phyloP scores from a whole-genome alignment of 2,113 vertebrate genomes.

The Zapus hudsonius region DNA sequence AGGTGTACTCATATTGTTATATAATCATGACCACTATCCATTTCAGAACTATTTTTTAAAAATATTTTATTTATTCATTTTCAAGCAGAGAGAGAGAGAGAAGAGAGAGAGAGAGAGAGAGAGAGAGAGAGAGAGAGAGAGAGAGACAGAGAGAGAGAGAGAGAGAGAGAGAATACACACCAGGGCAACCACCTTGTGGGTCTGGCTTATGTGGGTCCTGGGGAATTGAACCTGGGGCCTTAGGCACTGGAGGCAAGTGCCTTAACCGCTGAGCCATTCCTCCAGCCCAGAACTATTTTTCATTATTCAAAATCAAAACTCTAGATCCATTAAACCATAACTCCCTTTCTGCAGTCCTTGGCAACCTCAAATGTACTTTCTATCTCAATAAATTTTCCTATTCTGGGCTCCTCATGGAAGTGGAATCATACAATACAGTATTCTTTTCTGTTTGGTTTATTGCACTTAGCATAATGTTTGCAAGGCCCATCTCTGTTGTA shows the following conservation, averaged over 20 bases:
- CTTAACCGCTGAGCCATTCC: too few species aligned
- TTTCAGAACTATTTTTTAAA: background rate
- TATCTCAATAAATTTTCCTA: background rate
- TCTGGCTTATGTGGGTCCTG: too few species aligned
- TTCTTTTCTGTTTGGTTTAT: background rate
- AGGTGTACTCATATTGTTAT: background rate
- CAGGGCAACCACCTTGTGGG: too few species aligned
- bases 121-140: too few species aligned
- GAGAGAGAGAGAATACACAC: too few species aligned
- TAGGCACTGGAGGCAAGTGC: too few species aligned
- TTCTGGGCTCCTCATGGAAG: background rate
- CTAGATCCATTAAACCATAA: background rate
- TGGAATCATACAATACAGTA: background rate
- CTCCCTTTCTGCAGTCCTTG: background rate
- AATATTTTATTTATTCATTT: too few species aligned
- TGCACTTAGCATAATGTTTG: background rate
- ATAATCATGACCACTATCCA: background rate
- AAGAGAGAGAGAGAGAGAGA: too few species aligned
- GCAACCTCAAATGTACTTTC: background rate
- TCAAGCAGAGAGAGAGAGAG: too few species aligned
- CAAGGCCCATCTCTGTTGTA: background rate
- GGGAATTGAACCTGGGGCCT: too few species aligned
- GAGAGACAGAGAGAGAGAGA: too few species aligned
- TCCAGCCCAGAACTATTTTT: background rate
- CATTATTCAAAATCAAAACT: slow-evolving; percentile 1